Percentiles rank a stretch among this genome's conserved stretches.
phyloP scores from a whole-genome alignment of 2,888 invertebrate genomes.

The Unio pictorum region DNA sequence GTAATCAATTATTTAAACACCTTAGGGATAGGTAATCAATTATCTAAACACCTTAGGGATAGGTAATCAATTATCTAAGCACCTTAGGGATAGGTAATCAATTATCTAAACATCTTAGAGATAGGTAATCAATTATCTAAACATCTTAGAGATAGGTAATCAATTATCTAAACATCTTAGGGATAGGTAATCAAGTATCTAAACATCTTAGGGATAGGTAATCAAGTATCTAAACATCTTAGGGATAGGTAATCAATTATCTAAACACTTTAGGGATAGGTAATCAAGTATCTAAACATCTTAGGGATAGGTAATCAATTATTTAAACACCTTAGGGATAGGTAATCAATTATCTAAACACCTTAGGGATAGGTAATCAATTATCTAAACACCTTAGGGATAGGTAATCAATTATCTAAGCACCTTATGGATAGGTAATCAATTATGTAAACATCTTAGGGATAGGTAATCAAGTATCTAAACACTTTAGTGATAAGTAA shows the following conservation, averaged over 20 bases:
- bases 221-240: conserved; percentile 74
- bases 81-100: background rate
- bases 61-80: conserved; percentile 62
- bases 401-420: too few relatives aligned
- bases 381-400: background rate
- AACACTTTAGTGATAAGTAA: conserved; percentile 79
- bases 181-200: conserved; percentile 71
- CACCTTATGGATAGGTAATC: conserved; percentile 79
- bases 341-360: conserved; percentile 67
- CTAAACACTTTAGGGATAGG: background rate
- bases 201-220: background rate
- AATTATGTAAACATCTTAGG: background rate
- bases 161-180: conserved; percentile 76
- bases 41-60: conserved; percentile 78
- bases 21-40: background rate
- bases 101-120: conserved; percentile 74
- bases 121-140: conserved; percentile 68
- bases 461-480: too few relatives aligned
- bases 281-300: conserved; percentile 71
- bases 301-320: conserved; percentile 76
- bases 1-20: conserved; percentile 50
- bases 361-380: conserved; percentile 77
- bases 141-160: background rate
- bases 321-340: background rate
- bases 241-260: conserved; percentile 74